phyloP scores from a whole-genome alignment of 2,797 vertebrate species.

The Numenius phaeopus region DNA sequence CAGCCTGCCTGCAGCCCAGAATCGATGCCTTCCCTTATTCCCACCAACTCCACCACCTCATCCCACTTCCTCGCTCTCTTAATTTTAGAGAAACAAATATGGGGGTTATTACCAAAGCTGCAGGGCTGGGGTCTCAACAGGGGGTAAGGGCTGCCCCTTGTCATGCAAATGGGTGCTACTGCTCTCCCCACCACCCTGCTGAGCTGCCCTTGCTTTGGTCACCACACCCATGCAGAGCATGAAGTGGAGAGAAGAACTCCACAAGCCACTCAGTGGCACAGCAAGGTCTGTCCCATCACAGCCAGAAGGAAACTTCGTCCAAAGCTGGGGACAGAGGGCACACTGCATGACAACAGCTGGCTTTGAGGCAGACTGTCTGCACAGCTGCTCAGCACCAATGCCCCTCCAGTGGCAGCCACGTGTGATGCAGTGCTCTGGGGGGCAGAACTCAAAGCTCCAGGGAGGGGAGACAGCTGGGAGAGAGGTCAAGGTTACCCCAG shows the following conservation, averaged over 20 bases:
- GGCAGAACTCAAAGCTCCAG: conserved; percentile 29
- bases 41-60: not conserved
- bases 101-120: not conserved
- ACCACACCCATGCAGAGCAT: not conserved
- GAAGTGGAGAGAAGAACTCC: not conserved
- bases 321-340: not conserved
- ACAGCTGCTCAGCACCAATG: not conserved
- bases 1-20: conserved; percentile 14
- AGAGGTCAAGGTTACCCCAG: conserved; percentile 61
- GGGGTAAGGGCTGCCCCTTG: not conserved
- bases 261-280: not conserved
- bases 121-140: not conserved
- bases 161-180: not conserved
- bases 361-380: not conserved
- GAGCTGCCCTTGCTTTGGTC: not conserved
- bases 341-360: not conserved
- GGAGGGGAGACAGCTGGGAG: conserved; percentile 40
- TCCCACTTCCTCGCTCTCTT: not conserved
- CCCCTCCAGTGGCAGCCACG: not conserved
- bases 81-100: not conserved
- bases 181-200: not conserved
- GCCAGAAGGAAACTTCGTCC: not conserved
- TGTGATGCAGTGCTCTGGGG: rapidly evolving
- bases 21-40: conserved; percentile 10
- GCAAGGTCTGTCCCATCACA: not conserved